Percentiles rank a stretch among this genome's conserved stretches.
These are phyloP conservation scores for Campylomormyrus tamandua DNA, from an alignment of 2,113 vertebrate genomes.

Conservation along the genomic window DNA sequence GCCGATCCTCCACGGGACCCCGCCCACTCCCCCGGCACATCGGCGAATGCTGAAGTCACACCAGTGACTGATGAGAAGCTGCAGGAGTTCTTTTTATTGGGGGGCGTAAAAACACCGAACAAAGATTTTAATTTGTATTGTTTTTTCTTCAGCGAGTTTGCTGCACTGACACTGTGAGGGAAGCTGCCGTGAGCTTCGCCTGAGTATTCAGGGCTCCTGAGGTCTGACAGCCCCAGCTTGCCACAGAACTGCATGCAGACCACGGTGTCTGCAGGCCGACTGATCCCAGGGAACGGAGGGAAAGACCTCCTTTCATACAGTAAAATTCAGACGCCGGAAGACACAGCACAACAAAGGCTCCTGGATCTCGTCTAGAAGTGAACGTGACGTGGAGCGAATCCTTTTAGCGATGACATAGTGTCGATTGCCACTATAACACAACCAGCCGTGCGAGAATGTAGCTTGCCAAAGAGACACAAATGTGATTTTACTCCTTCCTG, in stretches of 20 bases:
- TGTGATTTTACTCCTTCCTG: conserved; percentile 37
- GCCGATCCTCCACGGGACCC: conserved; percentile 30
- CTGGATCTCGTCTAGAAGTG: neutral
- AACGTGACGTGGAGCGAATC: neutral
- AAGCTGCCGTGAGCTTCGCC: conserved; percentile 60
- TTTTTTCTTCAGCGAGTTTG: conserved; percentile 37
- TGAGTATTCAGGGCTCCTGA: conserved; percentile 58
- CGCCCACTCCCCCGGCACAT: neutral
- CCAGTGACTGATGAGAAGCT: neutral
- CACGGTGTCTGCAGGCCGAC: neutral
- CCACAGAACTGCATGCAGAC: conserved; percentile 44
- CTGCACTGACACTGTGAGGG: conserved; percentile 31
- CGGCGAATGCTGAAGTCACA: neutral
- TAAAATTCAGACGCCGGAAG: neutral
- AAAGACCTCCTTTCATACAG: neutral
- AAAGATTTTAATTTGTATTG: conserved; percentile 6
- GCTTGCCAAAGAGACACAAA: conserved; percentile 71
- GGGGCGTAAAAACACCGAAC: conserved; percentile 20
- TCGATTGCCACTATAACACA: neutral
- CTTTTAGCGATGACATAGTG: neutral
- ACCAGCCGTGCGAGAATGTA: conserved; percentile 10
- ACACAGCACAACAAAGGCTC: neutral
- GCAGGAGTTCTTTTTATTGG: neutral
- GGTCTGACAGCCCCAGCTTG: conserved; percentile 59
- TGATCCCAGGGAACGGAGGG: neutral